Percentiles rank a stretch among this genome's conserved stretches.
Conservation (phyloP, 2,113 vertebrate genomes). For the Nothocercus julius region DNA sequence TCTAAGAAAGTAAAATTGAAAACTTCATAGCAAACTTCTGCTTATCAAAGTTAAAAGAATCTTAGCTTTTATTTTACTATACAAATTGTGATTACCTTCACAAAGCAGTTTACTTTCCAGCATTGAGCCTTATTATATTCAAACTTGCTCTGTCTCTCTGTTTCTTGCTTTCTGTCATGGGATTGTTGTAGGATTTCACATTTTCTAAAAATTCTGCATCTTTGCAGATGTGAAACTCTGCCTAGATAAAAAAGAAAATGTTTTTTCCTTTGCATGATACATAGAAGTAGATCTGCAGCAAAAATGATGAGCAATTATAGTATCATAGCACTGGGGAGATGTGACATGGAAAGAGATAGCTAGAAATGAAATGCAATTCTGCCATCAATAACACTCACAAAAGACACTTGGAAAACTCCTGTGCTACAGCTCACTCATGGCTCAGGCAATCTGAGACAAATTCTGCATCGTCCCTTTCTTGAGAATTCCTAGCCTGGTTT, state of each 20-base stretch:
- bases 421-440: accelerated
- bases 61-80: background rate
- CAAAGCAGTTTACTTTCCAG: background rate
- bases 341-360: background rate
- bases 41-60: slow-evolving; percentile 3
- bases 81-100: background rate
- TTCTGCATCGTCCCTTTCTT: background rate
- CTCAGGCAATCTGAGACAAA: background rate
- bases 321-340: background rate
- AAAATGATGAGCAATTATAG: background rate
- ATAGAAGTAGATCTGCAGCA: background rate
- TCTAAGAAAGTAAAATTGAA: background rate
- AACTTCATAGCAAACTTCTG: background rate
- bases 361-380: background rate
- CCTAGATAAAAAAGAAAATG: background rate
- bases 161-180: background rate
- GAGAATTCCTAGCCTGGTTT: background rate
- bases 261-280: background rate
- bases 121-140: background rate
- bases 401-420: accelerated
- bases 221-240: background rate
- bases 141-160: background rate
- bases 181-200: background rate
- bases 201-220: background rate
- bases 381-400: background rate